These are phyloP conservation scores for Timandra comae DNA, from an alignment of 2,888 invertebrate species.

Conservation along the genomic window DNA sequence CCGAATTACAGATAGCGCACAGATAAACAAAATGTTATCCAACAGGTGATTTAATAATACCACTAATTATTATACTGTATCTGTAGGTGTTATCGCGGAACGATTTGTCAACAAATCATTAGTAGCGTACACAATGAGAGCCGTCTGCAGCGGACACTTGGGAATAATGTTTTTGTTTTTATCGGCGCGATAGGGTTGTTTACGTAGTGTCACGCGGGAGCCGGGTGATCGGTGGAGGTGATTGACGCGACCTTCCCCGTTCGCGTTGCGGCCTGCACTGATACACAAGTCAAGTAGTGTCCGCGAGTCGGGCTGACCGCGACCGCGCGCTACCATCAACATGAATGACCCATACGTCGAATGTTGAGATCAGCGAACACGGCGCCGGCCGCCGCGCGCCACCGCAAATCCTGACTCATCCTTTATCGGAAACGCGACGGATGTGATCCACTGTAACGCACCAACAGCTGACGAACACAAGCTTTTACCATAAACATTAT, in stretches of 20 bases:
- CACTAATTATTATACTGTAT: slow-evolving; percentile 33
- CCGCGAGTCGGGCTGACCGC: slow-evolving; percentile 34
- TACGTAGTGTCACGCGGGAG: slow-evolving; percentile 38
- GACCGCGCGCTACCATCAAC: slow-evolving; percentile 32
- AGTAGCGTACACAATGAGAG: slow-evolving; percentile 14
- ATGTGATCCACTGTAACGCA: slow-evolving; percentile 46
- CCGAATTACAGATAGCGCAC: slow-evolving; percentile 27
- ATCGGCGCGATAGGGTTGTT: slow-evolving; percentile 48
- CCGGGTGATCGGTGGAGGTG: slow-evolving; percentile 25
- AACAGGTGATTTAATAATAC: slow-evolving; percentile 51
- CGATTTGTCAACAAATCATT: slow-evolving; percentile 23
- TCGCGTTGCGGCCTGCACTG: slow-evolving; percentile 43
- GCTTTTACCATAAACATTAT: slow-evolving; percentile 57
- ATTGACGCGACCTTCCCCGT: slow-evolving; percentile 43
- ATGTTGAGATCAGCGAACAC: slow-evolving; percentile 41
- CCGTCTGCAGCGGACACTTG: slow-evolving; percentile 28
- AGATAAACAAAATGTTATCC: slow-evolving; percentile 36
- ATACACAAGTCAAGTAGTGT: slow-evolving; percentile 29
- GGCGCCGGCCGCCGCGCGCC: slow-evolving; percentile 18
- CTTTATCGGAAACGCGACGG: slow-evolving; percentile 68
- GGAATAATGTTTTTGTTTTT: slow-evolving; percentile 54
- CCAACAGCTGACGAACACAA: slow-evolving; percentile 54
- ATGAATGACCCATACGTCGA: slow-evolving; percentile 43
- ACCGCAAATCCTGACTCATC: slow-evolving; percentile 50
- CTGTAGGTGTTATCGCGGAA: slow-evolving; percentile 24